Evolutionary conservation across 1,140 invertebrate genomes (phyloP).

Genomic region (Drosophila sp.): DNA sequence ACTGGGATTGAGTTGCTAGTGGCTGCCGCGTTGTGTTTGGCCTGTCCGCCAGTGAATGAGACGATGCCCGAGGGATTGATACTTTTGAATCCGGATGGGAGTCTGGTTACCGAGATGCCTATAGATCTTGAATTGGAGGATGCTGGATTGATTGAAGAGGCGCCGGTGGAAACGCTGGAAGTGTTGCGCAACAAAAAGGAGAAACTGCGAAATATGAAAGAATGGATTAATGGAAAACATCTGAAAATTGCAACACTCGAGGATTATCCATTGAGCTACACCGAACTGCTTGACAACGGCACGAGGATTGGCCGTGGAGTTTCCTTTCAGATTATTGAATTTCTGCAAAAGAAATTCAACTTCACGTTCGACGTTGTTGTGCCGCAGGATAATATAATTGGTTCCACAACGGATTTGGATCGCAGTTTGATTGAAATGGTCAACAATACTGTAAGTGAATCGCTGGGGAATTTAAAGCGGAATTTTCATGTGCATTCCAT

Average conservation of each 20-base stretch:
- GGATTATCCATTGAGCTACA: slow-evolving; percentile 88
- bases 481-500: background rate
- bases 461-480: background rate
- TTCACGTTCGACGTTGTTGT: slow-evolving; percentile 89
- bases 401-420: slow-evolving; percentile 84
- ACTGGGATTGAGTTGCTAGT: slow-evolving; percentile 75
- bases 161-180: slow-evolving; percentile 58
- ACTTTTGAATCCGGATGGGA: slow-evolving; percentile 33
- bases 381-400: slow-evolving; percentile 86
- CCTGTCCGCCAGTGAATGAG: slow-evolving; percentile 58
- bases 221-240: slow-evolving; percentile 77
- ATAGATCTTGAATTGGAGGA: slow-evolving; percentile 28
- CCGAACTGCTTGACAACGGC: slow-evolving; percentile 85
- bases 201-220: slow-evolving; percentile 54
- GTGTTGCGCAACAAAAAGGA: slow-evolving; percentile 52
- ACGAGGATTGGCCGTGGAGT: slow-evolving; percentile 87
- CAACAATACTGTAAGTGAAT: slow-evolving; percentile 67
- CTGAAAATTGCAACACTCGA: slow-evolving; percentile 82
- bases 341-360: slow-evolving; percentile 88
- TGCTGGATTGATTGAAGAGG: slow-evolving; percentile 41
- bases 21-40: slow-evolving; percentile 64
- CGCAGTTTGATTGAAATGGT: slow-evolving; percentile 86
- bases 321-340: slow-evolving; percentile 90
- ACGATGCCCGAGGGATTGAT: slow-evolving; percentile 54
- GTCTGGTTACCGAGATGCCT: slow-evolving; percentile 34